These are phyloP conservation scores for Penaeus monodon DNA, from an alignment of 2,888 invertebrate species.

Conservation along the genomic window DNA sequence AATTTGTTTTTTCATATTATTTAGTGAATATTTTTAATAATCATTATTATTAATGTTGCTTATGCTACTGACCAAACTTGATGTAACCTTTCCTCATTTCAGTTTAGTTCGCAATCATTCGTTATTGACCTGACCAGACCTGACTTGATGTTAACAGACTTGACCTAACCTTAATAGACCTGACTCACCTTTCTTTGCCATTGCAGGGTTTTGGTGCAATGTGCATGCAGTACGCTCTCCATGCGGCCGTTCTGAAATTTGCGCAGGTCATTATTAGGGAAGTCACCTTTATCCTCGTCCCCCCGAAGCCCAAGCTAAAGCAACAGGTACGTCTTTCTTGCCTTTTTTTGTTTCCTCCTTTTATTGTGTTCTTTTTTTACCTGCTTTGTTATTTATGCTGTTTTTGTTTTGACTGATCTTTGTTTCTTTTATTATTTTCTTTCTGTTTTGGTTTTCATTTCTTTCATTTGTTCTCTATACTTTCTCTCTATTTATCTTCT, in stretches of 20 bases:
- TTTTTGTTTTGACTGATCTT: too few relatives aligned
- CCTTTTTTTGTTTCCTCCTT: not conserved
- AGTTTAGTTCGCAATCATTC: too few relatives aligned
- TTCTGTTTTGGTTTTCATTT: not conserved
- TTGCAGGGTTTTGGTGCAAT: slow-evolving; percentile 63
- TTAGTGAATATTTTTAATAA: too few relatives aligned
- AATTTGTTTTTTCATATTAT: too few relatives aligned
- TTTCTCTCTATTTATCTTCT: not conserved
- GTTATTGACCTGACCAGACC: not conserved
- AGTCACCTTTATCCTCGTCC: slow-evolving; percentile 51
- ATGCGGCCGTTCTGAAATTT: slow-evolving; percentile 63
- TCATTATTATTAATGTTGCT: too few relatives aligned
- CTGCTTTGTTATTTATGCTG: too few relatives aligned
- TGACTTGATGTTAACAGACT: not conserved
- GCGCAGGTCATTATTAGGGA: slow-evolving; percentile 64
- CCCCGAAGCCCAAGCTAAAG: slow-evolving; percentile 56
- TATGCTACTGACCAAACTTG: too few relatives aligned
- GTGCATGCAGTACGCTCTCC: slow-evolving; percentile 63
- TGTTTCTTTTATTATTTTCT: not conserved
- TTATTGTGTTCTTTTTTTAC: not conserved
- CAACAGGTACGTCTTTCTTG: slow-evolving; percentile 28
- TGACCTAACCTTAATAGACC: not conserved
- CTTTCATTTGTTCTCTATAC: not conserved
- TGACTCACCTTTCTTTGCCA: not conserved
- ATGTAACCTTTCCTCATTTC: not conserved